Evolutionary conservation across 2,113 vertebrate genomes (phyloP).

Genomic region (Glaucomys volans): DNA sequence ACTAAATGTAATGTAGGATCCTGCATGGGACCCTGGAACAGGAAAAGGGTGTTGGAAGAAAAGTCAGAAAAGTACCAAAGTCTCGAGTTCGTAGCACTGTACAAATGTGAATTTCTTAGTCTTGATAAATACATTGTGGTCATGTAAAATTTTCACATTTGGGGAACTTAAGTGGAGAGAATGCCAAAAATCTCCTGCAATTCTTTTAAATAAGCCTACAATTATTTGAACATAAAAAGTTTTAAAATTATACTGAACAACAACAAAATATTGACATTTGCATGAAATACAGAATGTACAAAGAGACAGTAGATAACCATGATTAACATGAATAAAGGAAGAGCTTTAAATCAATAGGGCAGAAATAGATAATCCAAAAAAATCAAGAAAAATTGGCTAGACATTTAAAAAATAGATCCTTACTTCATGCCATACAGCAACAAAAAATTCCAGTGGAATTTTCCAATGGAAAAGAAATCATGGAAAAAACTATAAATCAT

Average conservation of each 20-base stretch:
- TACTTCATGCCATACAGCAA: background rate
- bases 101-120: background rate
- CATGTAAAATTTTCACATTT: accelerated
- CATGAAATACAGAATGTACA: background rate
- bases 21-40: too few species aligned
- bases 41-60: too few species aligned
- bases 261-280: background rate
- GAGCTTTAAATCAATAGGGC: background rate
- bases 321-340: background rate
- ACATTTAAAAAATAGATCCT: background rate
- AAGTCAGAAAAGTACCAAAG: background rate
- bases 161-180: background rate
- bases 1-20: accelerated
- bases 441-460: background rate
- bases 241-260: background rate
- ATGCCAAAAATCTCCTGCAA: background rate
- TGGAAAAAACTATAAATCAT: background rate
- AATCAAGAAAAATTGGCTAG: background rate
- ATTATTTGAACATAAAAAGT: background rate
- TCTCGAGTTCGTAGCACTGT: accelerated
- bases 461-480: background rate
- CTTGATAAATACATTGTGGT: accelerated
- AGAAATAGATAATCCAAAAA: background rate
- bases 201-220: background rate
- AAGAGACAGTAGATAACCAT: background rate